Conservation (phyloP, 1,140 invertebrate genomes). For the Caenorhabditis briggsae region DNA sequence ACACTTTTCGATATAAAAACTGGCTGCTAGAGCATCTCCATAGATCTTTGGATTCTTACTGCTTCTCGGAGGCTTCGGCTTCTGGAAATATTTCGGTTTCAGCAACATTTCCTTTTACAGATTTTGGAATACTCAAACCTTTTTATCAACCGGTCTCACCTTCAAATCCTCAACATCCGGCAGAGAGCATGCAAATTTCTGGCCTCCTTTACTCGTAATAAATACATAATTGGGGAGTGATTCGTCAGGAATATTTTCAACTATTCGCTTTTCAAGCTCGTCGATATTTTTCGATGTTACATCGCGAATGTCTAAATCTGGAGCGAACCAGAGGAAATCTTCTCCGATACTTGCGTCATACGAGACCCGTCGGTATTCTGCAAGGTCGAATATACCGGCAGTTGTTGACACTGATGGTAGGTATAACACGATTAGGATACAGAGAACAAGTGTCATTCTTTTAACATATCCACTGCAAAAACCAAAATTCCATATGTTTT, state of each 20-base stretch:
- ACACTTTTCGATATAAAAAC: constrained; percentile 36
- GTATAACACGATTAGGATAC: constrained; percentile 2
- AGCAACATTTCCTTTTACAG: neutral
- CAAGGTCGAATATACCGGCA: constrained; percentile 43
- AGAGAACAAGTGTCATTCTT: neutral
- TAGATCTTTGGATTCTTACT: constrained; percentile 42
- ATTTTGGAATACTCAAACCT: neutral
- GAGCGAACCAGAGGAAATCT: constrained; percentile 16
- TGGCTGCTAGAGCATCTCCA: neutral
- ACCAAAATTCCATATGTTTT: neutral
- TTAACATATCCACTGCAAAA: constrained; percentile 21
- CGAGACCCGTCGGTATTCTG: constrained; percentile 45
- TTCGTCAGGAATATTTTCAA: neutral
- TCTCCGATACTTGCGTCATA: constrained; percentile 46
- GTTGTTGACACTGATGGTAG: neutral
- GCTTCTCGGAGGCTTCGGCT: neutral
- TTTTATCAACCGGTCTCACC: neutral
- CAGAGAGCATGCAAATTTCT: constrained; percentile 13
- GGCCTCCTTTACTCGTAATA: constrained; percentile 27
- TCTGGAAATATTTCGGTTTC: neutral
- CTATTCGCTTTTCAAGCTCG: constrained; percentile 14
- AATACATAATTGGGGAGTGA: constrained; percentile 2
- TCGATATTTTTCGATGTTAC: constrained; percentile 4
- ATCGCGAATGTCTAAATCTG: neutral
- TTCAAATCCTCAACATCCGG: constrained; percentile 29